Conservation (phyloP, 2,888 invertebrate species). For the Halocaridina rubra region DNA sequence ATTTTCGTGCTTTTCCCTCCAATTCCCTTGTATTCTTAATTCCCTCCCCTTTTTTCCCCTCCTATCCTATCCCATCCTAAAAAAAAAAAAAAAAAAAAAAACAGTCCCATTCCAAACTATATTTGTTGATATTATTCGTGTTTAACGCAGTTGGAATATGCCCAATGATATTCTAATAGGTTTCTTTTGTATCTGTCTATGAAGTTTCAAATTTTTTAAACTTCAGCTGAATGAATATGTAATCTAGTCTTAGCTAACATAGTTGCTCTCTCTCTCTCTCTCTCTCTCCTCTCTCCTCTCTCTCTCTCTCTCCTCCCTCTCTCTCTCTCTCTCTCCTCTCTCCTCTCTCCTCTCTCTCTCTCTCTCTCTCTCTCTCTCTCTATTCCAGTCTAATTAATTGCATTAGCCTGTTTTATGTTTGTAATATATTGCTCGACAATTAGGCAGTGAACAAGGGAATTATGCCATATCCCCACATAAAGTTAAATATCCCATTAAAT, state of each 20-base stretch:
- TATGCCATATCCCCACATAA: constrained; percentile 33
- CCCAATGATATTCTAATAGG: too few relatives aligned
- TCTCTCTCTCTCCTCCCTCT: not conserved
- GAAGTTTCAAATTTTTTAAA: not conserved
- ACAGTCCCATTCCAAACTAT: too few relatives aligned
- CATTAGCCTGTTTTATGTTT: constrained; percentile 35
- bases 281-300: not conserved
- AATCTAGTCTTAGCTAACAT: not conserved
- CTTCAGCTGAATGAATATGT: not conserved
- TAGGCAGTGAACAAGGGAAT: constrained; percentile 41
- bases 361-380: not conserved
- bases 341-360: not conserved
- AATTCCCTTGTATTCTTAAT: too few relatives aligned
- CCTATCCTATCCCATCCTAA: too few relatives aligned
- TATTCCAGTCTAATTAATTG: not conserved
- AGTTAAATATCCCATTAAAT: too few relatives aligned
- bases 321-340: not conserved
- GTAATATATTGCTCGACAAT: constrained; percentile 4
- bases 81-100: too few relatives aligned
- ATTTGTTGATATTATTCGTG: too few relatives aligned
- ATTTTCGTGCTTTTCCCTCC: too few relatives aligned
- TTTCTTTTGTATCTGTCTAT: not conserved
- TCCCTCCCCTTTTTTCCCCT: too few relatives aligned
- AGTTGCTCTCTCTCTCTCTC: not conserved
- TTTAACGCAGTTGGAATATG: too few relatives aligned